Evolutionary conservation across 2,797 vertebrate species (phyloP), one percentile per base, ranked within the genome.

Genomic region (Hydrolagus colliei): DNA sequence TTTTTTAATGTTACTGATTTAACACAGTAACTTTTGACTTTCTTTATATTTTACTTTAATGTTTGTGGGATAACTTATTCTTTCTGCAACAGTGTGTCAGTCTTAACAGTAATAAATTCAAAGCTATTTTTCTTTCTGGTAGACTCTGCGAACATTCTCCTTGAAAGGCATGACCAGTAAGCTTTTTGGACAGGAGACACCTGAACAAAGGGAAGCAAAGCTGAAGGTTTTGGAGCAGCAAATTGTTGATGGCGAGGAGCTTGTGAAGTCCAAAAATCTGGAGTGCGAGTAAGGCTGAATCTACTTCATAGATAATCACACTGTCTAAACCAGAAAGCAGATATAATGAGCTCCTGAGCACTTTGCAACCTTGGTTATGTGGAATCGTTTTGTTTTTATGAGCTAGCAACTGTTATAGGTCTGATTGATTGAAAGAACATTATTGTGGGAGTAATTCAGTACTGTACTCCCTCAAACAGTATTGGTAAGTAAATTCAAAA

Each of bases 101-200:
- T 52, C 1, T 52, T 52, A 6, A 52, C 41, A 52, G 41, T 52
- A 52, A 6, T 52, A 52, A 52, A 52, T 52, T 52, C 41, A 3
- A 52, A 52, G 41, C 41, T 86, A 0, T 86, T 88, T 87, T 8
- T 35, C 88, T 6, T 63, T 62, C 82, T 52, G 41, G 86, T 89
- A 98, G 97, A 97, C 96, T 2, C 93, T 98, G 82, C 94, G 95
- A 88, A 97, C 96, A 0, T 99, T 99, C 91, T 98, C 97, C 72
- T 91, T 99, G 85, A 98, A 98, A 89, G 97, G 97, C 13, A 96
- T 98, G 96, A 98, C 97, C 88, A 98, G 95, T 91, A 99, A 98
- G 89, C 94, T 99, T 13, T 99, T 99, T 11, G 97, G 97, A 72
- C 97, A 98, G 89, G 97, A 99, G 92, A 96, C 96, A 1, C 95